Conservation (phyloP, 2,888 invertebrate species). For the Sipunculus nudus region DNA sequence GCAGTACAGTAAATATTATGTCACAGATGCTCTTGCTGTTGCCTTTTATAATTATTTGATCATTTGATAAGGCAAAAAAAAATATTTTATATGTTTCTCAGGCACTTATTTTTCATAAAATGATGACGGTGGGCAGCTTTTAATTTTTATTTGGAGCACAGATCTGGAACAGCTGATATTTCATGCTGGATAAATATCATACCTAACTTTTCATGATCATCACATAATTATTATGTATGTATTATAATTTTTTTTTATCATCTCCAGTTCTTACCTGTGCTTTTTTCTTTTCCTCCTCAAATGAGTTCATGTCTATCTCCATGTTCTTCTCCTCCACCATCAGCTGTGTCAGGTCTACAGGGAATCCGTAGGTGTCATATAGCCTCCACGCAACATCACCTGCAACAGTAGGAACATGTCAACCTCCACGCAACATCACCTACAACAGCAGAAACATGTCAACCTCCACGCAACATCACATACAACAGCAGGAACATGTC, state of each 20-base stretch:
- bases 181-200: background rate
- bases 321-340: slow-evolving; percentile 98
- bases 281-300: slow-evolving; percentile 89
- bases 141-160: too few relatives aligned
- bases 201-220: background rate
- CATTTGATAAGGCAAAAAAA: slow-evolving; percentile 2
- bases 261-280: slow-evolving; percentile 70
- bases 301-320: slow-evolving; percentile 85
- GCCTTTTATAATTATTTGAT: slow-evolving; percentile 10
- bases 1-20: too few relatives aligned
- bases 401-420: slow-evolving; percentile 45
- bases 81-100: too few relatives aligned
- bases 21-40: too few relatives aligned
- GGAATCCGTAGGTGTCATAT: slow-evolving; percentile 99
- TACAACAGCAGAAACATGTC: too few relatives aligned
- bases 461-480: background rate
- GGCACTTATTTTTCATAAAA: too few relatives aligned
- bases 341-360: slow-evolving; percentile 93
- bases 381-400: slow-evolving; percentile 97
- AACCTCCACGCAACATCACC: background rate
- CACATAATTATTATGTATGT: background rate
- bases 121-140: too few relatives aligned
- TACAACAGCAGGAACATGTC: background rate
- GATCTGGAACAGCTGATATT: too few relatives aligned
- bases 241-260: background rate